A percentile compares a stretch with the other conserved stretches of the same genome.
Conservation (phyloP, 1,140 invertebrate species). For the Aphelinus certus region DNA sequence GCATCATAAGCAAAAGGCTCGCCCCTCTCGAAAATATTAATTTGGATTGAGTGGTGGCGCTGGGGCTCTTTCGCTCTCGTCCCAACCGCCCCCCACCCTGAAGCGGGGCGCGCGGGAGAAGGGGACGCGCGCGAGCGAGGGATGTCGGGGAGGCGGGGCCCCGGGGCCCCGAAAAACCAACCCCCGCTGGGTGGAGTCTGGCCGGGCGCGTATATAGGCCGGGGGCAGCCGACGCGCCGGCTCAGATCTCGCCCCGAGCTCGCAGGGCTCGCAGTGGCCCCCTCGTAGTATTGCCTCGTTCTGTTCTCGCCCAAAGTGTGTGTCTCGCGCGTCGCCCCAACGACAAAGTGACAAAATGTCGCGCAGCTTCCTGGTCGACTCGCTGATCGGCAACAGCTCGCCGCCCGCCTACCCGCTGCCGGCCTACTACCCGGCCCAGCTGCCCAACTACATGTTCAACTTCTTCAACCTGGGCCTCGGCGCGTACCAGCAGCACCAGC, state of each 20-base stretch:
- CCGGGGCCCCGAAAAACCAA: conserved; percentile 60
- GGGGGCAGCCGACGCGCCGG: conserved; percentile 18
- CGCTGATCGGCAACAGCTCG: conserved; percentile 73
- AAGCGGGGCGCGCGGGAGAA: background rate
- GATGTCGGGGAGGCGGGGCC: conserved; percentile 45
- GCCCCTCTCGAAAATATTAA: conserved; percentile 45
- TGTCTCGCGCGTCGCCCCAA: too few species aligned
- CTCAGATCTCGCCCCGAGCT: conserved; percentile 51
- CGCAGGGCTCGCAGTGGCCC: conserved; percentile 17
- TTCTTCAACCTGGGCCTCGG: conserved; percentile 60
- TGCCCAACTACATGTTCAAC: conserved; percentile 63
- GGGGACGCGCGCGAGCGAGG: background rate
- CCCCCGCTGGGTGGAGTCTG: conserved; percentile 63
- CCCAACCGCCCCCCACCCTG: conserved; percentile 1
- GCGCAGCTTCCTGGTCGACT: conserved; percentile 79
- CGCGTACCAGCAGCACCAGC: conserved; percentile 19
- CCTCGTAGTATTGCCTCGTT: too few species aligned
- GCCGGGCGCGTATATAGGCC: conserved; percentile 48
- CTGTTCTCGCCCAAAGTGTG: background rate
- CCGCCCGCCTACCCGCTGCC: conserved; percentile 57
- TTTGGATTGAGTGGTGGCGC: conserved; percentile 48
- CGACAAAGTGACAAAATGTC: conserved; percentile 68
- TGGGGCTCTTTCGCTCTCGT: background rate
- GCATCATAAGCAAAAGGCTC: conserved; percentile 14
- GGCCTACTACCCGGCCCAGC: conserved; percentile 52